Percentiles rank a stretch among this genome's conserved stretches.
Conservation (phyloP, 2,113 vertebrate genomes). For the Raja brachyura region DNA sequence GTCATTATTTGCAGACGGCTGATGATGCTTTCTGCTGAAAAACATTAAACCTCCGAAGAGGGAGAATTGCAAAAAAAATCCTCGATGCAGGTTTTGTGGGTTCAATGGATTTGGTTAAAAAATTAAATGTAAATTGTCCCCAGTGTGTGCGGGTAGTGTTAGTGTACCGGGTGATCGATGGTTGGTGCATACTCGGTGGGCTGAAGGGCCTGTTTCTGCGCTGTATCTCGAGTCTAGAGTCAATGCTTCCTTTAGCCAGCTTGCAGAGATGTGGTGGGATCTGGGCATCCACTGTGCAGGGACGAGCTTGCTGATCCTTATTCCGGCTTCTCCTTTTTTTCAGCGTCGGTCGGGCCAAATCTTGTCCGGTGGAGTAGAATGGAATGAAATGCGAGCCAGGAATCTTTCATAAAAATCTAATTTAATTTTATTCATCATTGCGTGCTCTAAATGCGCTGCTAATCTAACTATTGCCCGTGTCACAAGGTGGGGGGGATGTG, state of each 20-base stretch:
- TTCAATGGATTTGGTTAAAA: too few relatives aligned
- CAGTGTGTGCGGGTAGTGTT: too few relatives aligned
- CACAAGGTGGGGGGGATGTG: neutral
- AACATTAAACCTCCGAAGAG: neutral
- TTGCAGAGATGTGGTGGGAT: too few relatives aligned
- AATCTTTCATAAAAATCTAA: constrained; percentile 16
- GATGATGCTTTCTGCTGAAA: neutral
- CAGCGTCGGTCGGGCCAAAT: neutral
- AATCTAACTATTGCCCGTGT: neutral
- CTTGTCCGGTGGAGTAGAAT: neutral
- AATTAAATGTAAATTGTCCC: too few relatives aligned
- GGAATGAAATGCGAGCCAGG: neutral
- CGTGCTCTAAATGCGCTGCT: neutral
- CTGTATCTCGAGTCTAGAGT: too few relatives aligned
- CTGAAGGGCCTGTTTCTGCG: too few relatives aligned
- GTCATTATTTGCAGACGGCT: neutral
- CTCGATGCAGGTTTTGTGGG: too few relatives aligned
- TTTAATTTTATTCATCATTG: constrained; percentile 23
- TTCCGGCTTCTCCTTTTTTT: neutral
- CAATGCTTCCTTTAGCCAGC: neutral
- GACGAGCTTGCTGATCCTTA: too few relatives aligned
- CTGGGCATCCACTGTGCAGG: neutral
- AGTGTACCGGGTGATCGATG: too few relatives aligned
- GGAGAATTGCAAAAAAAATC: neutral
- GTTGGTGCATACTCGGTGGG: too few relatives aligned